Conservation (phyloP, 2,888 invertebrate species). For the Tinea semifulvella region DNA sequence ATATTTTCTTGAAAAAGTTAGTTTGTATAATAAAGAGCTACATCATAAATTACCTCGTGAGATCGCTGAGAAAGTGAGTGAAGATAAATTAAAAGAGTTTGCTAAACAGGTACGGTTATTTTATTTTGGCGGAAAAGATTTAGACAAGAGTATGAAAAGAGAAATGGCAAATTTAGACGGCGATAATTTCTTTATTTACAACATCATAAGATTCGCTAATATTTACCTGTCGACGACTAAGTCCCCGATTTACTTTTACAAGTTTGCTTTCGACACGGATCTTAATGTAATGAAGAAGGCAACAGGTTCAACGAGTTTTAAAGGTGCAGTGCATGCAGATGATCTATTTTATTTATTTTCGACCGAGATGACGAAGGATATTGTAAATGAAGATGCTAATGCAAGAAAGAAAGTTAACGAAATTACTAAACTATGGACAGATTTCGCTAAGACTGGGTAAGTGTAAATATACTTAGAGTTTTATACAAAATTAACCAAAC, state of each 20-base stretch:
- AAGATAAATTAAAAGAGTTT: slow-evolving; percentile 26
- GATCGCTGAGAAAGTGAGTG: slow-evolving; percentile 25
- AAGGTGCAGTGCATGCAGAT: slow-evolving; percentile 49
- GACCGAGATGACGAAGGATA: slow-evolving; percentile 29
- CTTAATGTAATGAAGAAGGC: slow-evolving; percentile 36
- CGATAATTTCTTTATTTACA: slow-evolving; percentile 17
- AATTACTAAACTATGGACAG: slow-evolving; percentile 44
- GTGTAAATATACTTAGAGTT: slow-evolving; percentile 16
- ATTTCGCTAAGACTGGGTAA: slow-evolving; percentile 50
- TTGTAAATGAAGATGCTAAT: slow-evolving; percentile 28
- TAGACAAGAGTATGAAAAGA: slow-evolving; percentile 32
- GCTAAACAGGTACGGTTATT: slow-evolving; percentile 32
- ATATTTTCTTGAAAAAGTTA: slow-evolving; percentile 27
- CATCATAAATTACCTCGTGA: slow-evolving; percentile 34
- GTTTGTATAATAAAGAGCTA: slow-evolving; percentile 29
- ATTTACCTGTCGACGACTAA: slow-evolving; percentile 26
- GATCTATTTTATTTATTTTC: slow-evolving; percentile 45
- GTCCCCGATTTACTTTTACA: slow-evolving; percentile 32
- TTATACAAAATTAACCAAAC: not conserved
- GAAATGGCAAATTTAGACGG: slow-evolving; percentile 32
- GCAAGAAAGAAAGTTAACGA: slow-evolving; percentile 29
- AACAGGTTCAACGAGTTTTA: slow-evolving; percentile 23
- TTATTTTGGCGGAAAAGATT: slow-evolving; percentile 30
- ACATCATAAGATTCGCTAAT: slow-evolving; percentile 31
- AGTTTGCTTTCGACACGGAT: slow-evolving; percentile 37